Evolutionary conservation across 1,140 invertebrate genomes (phyloP), one percentile per base, ranked within the genome.

Genomic region (Drosophila truncata): DNA sequence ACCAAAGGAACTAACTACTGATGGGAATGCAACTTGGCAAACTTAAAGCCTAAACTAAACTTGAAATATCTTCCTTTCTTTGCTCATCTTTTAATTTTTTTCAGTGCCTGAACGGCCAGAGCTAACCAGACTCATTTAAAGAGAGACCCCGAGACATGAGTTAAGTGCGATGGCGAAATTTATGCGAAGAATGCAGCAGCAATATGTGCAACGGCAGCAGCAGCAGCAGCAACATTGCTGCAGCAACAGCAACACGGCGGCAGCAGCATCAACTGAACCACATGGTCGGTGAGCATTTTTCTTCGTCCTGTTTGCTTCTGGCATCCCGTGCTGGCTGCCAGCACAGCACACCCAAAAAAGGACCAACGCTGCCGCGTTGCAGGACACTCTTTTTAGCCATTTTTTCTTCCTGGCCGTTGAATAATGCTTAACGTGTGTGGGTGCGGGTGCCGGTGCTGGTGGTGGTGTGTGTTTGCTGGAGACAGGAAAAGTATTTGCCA

Each of bases 171-270:
- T 83, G 78, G 85, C 47, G 70, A 91, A 91, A 91, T 91, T 91
- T 91, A 91, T 91, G 87, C 87, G 87, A 86, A 86, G 82, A 91
- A 83, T 91, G 86, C 86, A 86, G 74, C 81, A 74, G 74, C 81
- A 85, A 88, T 88, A 83, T 88, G 85, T 91, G 79, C 83, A 87
- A 50, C 69, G 18, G 65, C 78, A 66, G 64, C 64, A 73, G 63
- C 72, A 50, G 44, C 57, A 58, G 44, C 62, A 62, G 33, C 57
- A 39, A 41, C 57, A 57, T 39, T 25, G 31, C 67, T 18, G 41
- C 59, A 44, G 35, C 33, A 31, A 23, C 61, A 64, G 16, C 42
- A 60, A 25, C 72, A 54, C 49, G 39, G 60, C 39, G 29, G 44
- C 60, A 59, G 61, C 70, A 78, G 64, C 60, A 58, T 39, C 50